These are phyloP conservation scores for Brachypterus glaber DNA, from an alignment of 2,888 invertebrate species.

Conservation along the genomic window DNA sequence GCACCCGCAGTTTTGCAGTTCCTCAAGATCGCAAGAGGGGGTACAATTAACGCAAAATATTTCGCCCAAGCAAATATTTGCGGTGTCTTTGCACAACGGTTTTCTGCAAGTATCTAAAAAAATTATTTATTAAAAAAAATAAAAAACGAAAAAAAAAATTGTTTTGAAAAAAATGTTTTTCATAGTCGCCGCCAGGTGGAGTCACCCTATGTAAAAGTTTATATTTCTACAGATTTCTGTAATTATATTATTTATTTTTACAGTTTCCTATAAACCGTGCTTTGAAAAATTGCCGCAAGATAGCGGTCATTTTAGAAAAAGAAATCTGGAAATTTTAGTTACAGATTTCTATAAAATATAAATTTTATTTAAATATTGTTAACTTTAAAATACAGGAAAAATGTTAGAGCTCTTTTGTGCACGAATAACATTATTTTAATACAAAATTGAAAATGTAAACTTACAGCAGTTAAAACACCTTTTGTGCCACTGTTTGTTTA, in stretches of 20 bases:
- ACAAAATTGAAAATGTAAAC: too few relatives aligned
- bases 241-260: background rate
- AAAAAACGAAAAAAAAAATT: conserved; percentile 1
- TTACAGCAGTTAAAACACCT: conserved; percentile 30
- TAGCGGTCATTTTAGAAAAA: too few relatives aligned
- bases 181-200: too few relatives aligned
- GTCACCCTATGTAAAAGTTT: too few relatives aligned
- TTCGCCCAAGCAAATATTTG: conserved; percentile 29
- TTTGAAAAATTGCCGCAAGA: background rate
- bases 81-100: conserved; percentile 23
- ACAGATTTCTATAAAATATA: too few relatives aligned
- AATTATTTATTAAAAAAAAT: conserved; percentile 2
- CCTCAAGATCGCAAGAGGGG: too few relatives aligned
- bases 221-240: conserved; percentile 5
- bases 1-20: conserved; percentile 4
- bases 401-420: too few relatives aligned
- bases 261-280: background rate
- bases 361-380: too few relatives aligned
- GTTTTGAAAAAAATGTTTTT: conserved; percentile 8
- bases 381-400: too few relatives aligned
- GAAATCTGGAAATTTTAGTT: too few relatives aligned
- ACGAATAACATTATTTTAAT: too few relatives aligned
- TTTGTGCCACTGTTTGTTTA: conserved; percentile 32
- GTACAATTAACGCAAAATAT: conserved; percentile 20
- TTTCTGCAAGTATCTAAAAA: conserved; percentile 25